Evolutionary conservation across 2,797 vertebrate genomes (phyloP).

Genomic region (Platyrinchus mystaceus): DNA sequence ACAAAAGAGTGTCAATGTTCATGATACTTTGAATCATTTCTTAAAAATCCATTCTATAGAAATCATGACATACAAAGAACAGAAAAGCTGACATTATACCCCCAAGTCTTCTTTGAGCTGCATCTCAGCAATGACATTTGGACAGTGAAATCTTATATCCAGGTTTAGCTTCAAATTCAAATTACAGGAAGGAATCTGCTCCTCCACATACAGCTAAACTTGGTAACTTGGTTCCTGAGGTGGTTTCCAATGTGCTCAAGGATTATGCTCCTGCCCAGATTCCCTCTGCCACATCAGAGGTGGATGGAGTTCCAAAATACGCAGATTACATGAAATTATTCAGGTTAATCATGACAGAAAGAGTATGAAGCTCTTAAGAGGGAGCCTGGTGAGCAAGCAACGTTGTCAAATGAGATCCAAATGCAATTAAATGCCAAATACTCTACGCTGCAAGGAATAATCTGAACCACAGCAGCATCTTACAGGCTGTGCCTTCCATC

Average conservation of each 20-base stretch:
- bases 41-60: neutral
- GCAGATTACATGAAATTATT: neutral
- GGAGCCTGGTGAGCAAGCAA: neutral
- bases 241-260: neutral
- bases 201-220: neutral
- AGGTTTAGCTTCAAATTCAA: neutral
- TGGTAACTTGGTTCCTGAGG: neutral
- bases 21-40: neutral
- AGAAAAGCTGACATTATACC: neutral
- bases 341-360: conserved; percentile 17
- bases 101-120: neutral
- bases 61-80: neutral
- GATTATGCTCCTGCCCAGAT: neutral
- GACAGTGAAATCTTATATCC: neutral
- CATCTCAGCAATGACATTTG: neutral
- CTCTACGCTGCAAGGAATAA: neutral
- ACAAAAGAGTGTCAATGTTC: neutral
- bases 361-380: neutral
- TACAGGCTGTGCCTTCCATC: neutral
- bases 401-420: neutral
- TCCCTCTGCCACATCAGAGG: neutral
- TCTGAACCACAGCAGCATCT: neutral
- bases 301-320: neutral
- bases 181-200: neutral
- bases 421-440: neutral